Evolutionary conservation across 2,113 vertebrate genomes (phyloP).

Genomic region (Gnathonemus echidnorhynchus): DNA sequence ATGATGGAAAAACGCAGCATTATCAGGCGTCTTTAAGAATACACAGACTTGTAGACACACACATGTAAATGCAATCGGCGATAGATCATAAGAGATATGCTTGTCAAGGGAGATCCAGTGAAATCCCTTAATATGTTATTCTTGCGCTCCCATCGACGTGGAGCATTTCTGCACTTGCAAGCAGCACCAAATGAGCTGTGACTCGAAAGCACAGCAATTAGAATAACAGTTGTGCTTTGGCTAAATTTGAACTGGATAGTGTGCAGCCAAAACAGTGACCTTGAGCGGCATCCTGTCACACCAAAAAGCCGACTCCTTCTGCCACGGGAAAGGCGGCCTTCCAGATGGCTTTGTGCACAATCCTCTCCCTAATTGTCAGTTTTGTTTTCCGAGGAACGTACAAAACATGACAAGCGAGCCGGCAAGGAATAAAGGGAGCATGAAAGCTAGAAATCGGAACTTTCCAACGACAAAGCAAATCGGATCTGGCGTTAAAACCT

Average conservation of each 20-base stretch:
- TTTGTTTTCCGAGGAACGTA: constrained; percentile 67
- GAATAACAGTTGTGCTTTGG: constrained; percentile 21
- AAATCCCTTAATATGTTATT: constrained; percentile 10
- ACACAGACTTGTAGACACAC: neutral
- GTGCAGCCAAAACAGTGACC: constrained; percentile 61
- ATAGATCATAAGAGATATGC: constrained; percentile 2
- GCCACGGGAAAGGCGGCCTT: constrained; percentile 62
- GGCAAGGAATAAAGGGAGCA: constrained; percentile 62
- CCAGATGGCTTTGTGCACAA: constrained; percentile 71
- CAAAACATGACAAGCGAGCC: constrained; percentile 67
- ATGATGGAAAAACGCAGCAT: constrained; percentile 9
- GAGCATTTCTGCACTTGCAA: constrained; percentile 2
- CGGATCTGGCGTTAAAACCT: neutral
- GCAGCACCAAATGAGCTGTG: constrained; percentile 47
- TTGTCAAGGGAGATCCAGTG: neutral
- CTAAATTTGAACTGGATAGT: constrained; percentile 55
- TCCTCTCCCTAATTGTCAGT: constrained; percentile 73
- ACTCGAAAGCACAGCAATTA: constrained; percentile 56
- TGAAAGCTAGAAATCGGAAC: constrained; percentile 44
- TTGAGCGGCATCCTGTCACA: constrained; percentile 67
- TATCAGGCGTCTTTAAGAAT: constrained; percentile 12
- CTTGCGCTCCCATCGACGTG: neutral
- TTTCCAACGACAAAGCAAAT: neutral
- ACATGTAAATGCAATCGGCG: neutral
- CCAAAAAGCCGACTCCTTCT: constrained; percentile 60